These are phyloP conservation scores for Schizopygopsis malacanthus DNA, from an alignment of 2,797 vertebrate species.

Conservation along the genomic window DNA sequence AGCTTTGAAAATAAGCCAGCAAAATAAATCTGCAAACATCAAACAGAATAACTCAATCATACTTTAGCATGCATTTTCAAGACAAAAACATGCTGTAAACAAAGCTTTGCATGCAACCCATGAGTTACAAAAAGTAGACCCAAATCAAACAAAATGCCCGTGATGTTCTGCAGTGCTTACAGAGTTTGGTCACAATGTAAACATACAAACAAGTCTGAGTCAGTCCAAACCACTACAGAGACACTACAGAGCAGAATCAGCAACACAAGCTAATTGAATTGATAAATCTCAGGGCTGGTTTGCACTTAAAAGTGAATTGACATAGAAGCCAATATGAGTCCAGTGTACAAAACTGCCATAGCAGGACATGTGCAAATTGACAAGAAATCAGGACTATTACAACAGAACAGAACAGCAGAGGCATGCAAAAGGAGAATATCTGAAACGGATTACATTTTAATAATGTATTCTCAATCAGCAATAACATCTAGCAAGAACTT, in stretches of 20 bases:
- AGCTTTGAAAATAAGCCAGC: slow-evolving; percentile 60
- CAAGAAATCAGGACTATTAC: neutral
- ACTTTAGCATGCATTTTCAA: slow-evolving; percentile 30
- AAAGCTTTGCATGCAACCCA: slow-evolving; percentile 41
- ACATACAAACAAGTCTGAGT: slow-evolving; percentile 23
- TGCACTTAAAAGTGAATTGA: neutral
- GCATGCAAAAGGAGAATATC: neutral
- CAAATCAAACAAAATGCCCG: slow-evolving; percentile 22
- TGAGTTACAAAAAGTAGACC: slow-evolving; percentile 32
- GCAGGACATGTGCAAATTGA: neutral
- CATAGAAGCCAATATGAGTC: neutral
- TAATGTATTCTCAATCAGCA: neutral
- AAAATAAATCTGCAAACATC: slow-evolving; percentile 61
- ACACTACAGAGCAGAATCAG: neutral
- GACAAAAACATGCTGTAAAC: slow-evolving; percentile 51
- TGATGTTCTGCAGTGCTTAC: slow-evolving; percentile 3
- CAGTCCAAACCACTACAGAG: neutral
- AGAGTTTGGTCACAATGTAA: slow-evolving; percentile 19
- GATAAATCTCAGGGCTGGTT: neutral
- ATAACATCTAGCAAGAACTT: neutral
- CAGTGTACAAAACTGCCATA: neutral
- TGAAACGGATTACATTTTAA: neutral
- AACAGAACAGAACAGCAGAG: neutral
- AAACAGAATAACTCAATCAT: slow-evolving; percentile 56
- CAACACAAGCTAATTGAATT: slow-evolving; percentile 3